These are phyloP conservation scores for Tauraco erythrolophus DNA, from an alignment of 2,113 vertebrate genomes.

Conservation along the genomic window DNA sequence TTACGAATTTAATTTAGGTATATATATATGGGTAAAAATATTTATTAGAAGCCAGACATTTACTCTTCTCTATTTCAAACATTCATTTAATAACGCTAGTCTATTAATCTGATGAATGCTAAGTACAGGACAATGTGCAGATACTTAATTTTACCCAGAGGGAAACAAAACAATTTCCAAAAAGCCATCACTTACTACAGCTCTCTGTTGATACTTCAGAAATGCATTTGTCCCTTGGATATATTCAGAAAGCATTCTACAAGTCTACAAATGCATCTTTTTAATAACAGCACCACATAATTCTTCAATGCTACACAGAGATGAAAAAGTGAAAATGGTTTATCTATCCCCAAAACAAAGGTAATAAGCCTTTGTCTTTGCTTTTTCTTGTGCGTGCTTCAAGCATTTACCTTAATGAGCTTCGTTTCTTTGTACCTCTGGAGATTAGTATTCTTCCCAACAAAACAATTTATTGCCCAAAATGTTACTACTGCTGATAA, in stretches of 20 bases:
- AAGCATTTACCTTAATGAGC: constrained; percentile 83
- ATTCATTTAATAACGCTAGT: constrained; percentile 69
- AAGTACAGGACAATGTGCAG: constrained; percentile 44
- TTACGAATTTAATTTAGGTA: constrained; percentile 53
- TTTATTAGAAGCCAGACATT: constrained; percentile 35
- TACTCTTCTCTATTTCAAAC: constrained; percentile 56
- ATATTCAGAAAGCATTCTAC: constrained; percentile 66
- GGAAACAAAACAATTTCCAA: constrained; percentile 72
- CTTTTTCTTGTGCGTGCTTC: constrained; percentile 42
- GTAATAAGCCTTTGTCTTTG: constrained; percentile 76
- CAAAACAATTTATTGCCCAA: constrained; percentile 83
- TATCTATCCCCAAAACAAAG: constrained; percentile 74
- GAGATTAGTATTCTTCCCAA: constrained; percentile 83
- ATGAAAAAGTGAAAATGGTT: constrained; percentile 64
- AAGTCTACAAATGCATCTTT: constrained; percentile 69
- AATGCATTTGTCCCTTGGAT: constrained; percentile 76
- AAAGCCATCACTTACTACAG: constrained; percentile 73
- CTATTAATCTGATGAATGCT: constrained; percentile 71
- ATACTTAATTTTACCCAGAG: constrained; percentile 71
- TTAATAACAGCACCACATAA: constrained; percentile 72
- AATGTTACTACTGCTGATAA: constrained; percentile 82
- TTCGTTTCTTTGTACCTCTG: constrained; percentile 80
- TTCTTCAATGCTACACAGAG: constrained; percentile 59
- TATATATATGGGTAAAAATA: not conserved
- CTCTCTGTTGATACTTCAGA: constrained; percentile 75